phyloP scores from a whole-genome alignment of 2,888 invertebrate genomes.

The Toxonevra muliebris region DNA sequence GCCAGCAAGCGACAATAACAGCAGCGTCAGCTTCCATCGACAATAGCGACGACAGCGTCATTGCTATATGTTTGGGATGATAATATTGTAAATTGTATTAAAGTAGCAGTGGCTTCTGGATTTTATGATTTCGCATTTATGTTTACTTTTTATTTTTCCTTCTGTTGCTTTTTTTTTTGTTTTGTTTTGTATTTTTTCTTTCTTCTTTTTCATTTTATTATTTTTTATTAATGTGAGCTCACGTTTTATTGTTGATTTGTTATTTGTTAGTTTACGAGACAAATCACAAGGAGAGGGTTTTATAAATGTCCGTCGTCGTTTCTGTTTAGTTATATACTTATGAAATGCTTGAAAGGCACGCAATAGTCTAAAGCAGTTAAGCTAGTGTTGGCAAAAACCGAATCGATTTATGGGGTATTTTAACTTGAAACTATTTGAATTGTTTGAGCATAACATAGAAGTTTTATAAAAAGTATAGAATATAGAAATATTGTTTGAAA shows the following conservation, averaged over 20 bases:
- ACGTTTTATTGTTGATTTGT: conserved; percentile 39
- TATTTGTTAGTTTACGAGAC: background rate
- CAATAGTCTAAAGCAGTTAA: background rate
- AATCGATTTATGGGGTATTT: too few species aligned
- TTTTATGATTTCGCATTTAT: conserved; percentile 18
- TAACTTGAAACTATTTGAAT: too few species aligned
- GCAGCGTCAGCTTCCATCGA: background rate
- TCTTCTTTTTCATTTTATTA: conserved; percentile 17
- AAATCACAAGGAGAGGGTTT: background rate
- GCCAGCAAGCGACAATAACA: background rate
- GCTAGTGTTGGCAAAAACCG: too few species aligned
- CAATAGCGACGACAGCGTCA: background rate
- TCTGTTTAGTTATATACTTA: background rate
- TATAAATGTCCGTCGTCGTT: background rate
- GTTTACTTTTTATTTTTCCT: conserved; percentile 25
- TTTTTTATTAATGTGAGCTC: conserved; percentile 38
- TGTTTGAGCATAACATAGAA: background rate
- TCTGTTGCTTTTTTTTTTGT: conserved; percentile 10
- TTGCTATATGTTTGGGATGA: background rate
- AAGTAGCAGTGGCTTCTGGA: conserved; percentile 18
- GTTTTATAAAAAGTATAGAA: too few species aligned
- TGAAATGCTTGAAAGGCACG: background rate
- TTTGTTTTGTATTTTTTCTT: background rate
- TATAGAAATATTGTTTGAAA: too few species aligned
- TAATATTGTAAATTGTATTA: background rate